phyloP scores from a whole-genome alignment of 2,113 vertebrate genomes.

The Neotragus pygmaeus region DNA sequence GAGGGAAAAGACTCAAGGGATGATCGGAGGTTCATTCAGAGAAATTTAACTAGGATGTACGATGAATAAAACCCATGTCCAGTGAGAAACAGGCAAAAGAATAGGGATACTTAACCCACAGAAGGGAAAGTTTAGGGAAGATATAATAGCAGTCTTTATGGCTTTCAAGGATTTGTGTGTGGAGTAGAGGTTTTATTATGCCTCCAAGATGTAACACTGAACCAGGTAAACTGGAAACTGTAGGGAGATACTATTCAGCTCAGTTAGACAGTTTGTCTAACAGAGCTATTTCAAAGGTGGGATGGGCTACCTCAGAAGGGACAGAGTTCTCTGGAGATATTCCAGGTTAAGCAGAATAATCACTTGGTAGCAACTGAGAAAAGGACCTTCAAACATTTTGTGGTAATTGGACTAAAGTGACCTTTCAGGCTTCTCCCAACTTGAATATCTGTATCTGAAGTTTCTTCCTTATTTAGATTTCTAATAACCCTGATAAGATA shows the following conservation, averaged over 20 bases:
- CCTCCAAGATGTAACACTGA: not conserved
- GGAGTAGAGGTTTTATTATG: not conserved
- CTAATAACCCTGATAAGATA: not conserved
- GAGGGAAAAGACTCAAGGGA: not conserved
- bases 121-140: not conserved
- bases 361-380: not conserved
- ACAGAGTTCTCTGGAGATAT: not conserved
- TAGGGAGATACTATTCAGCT: not conserved
- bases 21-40: not conserved
- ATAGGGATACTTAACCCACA: not conserved
- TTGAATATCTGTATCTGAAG: not conserved
- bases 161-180: not conserved
- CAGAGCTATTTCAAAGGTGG: slow-evolving; percentile 15
- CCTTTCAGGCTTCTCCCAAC: not conserved
- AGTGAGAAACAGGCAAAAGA: not conserved
- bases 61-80: not conserved
- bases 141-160: not conserved
- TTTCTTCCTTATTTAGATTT: not conserved
- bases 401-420: not conserved
- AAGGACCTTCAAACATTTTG: not conserved
- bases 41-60: not conserved
- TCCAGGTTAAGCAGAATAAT: not conserved
- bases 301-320: not conserved
- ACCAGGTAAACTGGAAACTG: slow-evolving; percentile 8
- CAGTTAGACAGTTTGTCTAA: not conserved